Percentiles rank a stretch among this genome's conserved stretches.
Conservation (phyloP, 1,140 invertebrate genomes). For the Neuroterus valhalla region DNA sequence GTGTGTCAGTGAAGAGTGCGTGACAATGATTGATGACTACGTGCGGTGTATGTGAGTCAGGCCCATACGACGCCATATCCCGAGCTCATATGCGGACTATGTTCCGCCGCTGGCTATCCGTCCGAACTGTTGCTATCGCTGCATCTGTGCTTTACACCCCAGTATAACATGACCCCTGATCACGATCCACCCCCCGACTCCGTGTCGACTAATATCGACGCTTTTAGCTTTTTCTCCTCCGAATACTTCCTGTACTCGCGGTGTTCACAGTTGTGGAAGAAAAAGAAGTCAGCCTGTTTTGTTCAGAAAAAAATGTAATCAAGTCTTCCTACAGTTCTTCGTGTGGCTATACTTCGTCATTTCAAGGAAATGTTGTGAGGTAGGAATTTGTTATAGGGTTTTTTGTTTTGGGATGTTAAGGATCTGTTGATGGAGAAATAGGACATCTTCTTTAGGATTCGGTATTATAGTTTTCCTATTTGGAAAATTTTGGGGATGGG, state of each 20-base stretch:
- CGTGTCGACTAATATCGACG: slow-evolving; percentile 65
- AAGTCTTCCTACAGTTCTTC: not conserved
- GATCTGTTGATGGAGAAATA: too few species aligned
- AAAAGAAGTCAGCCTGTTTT: slow-evolving; percentile 12
- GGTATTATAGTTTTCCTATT: too few species aligned
- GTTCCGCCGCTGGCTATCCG: slow-evolving; percentile 59
- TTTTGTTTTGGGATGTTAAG: too few species aligned
- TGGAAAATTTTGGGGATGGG: too few species aligned
- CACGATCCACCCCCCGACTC: slow-evolving; percentile 51
- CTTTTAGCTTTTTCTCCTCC: slow-evolving; percentile 67
- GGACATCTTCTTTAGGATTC: too few species aligned
- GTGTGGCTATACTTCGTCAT: not conserved
- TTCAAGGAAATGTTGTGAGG: too few species aligned
- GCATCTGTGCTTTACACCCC: slow-evolving; percentile 71
- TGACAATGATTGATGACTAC: slow-evolving; percentile 74
- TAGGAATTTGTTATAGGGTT: too few species aligned
- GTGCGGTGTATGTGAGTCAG: slow-evolving; percentile 72
- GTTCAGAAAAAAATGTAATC: slow-evolving; percentile 22
- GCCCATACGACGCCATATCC: slow-evolving; percentile 66
- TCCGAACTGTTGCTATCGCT: slow-evolving; percentile 72
- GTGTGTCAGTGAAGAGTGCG: slow-evolving; percentile 61
- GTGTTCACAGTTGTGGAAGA: not conserved
- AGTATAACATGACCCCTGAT: slow-evolving; percentile 54
- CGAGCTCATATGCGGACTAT: slow-evolving; percentile 68
- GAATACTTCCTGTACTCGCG: slow-evolving; percentile 15